Base-by-base conservation (phyloP, 2,113 vertebrate genomes). In the Malurus melanocephalus region DNA sequence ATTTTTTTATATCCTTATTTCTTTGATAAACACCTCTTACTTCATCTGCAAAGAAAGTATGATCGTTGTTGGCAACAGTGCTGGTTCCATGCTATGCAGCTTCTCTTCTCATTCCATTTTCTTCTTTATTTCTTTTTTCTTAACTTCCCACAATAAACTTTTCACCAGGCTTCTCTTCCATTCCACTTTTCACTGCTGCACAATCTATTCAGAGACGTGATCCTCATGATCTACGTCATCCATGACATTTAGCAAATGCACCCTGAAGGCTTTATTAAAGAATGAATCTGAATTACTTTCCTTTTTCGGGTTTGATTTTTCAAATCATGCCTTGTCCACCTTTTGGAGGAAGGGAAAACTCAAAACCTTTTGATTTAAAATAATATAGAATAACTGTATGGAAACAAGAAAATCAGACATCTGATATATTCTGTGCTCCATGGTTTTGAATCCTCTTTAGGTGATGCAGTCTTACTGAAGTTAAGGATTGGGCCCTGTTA, bases 401-500 rank as follows among this genome's bases (percentile, higher is more conserved):
- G 53, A 52, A 85, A 53, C 32, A 72, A 61, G 11, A 62, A 60
- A 49, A 40, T 35, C 16, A 0, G 10, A 33, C 6, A 38, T 2
- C 3, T 15, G 16, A 3, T 69, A 2, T 42, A 30, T 61, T 69
- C 11, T 77, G 10, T 1, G 2, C 22, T 77, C 6, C 33, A 0
- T 40, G 14, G 5, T 10, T 83, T 42, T 80, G 65, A 52, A 45
- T 72, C 57, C 57, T 51, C 5, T 76, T 18, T 57, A 33, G 53
- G 45, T 68, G 57, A 28, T 28, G 33, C 1, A 28, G 14, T 3
- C 30, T 68, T 57, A 48, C 4, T 49, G 30, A 66, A 82, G 32
- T n/a, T 48, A 35, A 38, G 9, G 28, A 51, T 11, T 64, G 23
- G 27, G 32, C 6, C 0, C 0, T 15, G 38, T 69, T 72, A 30